A percentile compares a stretch with the other conserved stretches of the same genome.
Evolutionary conservation across 2,888 invertebrate species (phyloP).

Genomic region (Sericinus montela): DNA sequence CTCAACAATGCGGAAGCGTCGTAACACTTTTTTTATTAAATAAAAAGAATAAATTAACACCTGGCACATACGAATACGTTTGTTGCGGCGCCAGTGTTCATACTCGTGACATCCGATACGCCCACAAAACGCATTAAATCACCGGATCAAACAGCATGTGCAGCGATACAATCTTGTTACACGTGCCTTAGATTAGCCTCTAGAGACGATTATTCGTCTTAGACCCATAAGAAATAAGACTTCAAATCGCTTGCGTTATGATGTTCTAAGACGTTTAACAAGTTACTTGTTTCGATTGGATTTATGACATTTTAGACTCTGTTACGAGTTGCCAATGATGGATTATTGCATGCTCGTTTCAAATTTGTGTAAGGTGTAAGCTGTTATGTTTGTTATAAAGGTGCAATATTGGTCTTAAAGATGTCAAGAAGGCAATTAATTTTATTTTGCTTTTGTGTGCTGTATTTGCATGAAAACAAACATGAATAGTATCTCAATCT

Average conservation of each 20-base stretch:
- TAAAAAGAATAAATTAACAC: slow-evolving; percentile 16
- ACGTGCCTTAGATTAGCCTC: slow-evolving; percentile 40
- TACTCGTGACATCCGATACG: slow-evolving; percentile 64
- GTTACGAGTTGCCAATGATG: neutral
- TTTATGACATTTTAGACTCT: slow-evolving; percentile 4
- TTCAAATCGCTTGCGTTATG: neutral
- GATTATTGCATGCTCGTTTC: neutral
- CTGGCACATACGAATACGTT: slow-evolving; percentile 23
- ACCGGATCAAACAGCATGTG: slow-evolving; percentile 72
- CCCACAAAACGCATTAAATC: slow-evolving; percentile 68
- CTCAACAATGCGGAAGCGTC: slow-evolving; percentile 11
- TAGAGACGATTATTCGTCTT: slow-evolving; percentile 26
- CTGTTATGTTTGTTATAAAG: neutral
- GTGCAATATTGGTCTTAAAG: too few species aligned
- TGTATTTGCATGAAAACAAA: too few species aligned
- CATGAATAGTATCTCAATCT: too few species aligned
- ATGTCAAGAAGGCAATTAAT: too few species aligned
- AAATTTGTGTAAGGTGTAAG: slow-evolving; percentile 3
- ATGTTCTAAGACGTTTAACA: neutral
- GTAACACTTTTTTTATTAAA: slow-evolving; percentile 17
- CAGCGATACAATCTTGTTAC: slow-evolving; percentile 57
- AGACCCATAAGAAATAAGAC: slow-evolving; percentile 15
- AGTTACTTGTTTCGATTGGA: neutral
- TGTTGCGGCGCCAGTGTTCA: slow-evolving; percentile 55
- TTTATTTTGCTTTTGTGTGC: too few species aligned